Conservation (phyloP, 2,797 vertebrate genomes). For the Labeo calbasu region DNA sequence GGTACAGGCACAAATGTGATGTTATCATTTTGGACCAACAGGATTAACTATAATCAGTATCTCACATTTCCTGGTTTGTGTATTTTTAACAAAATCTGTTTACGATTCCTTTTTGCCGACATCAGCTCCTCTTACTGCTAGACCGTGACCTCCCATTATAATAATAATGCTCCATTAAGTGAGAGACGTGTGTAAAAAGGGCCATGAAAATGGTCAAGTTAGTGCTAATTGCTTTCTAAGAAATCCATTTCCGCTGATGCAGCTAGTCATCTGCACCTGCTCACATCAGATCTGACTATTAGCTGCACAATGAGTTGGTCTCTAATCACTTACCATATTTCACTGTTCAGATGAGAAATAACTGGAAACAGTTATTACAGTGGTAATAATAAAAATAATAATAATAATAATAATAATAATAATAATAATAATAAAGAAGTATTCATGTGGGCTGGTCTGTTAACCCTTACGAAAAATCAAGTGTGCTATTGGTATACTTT, state of each 20-base stretch:
- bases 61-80: neutral
- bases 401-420: neutral
- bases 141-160: neutral
- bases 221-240: constrained; percentile 10
- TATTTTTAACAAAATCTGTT: neutral
- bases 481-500: too few species aligned
- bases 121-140: constrained; percentile 3
- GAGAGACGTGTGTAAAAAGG: constrained; percentile 15
- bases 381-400: too few species aligned
- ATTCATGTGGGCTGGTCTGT: too few species aligned
- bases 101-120: neutral
- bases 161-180: constrained; percentile 4
- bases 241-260: constrained; percentile 21
- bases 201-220: neutral
- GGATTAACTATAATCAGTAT: neutral
- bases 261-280: constrained; percentile 12
- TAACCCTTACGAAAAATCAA: too few species aligned
- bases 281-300: constrained; percentile 9
- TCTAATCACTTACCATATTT: constrained; percentile 8
- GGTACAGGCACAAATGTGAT: neutral
- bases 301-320: constrained; percentile 29
- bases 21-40: neutral
- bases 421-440: neutral
- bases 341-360: constrained; percentile 28
- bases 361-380: constrained; percentile 1